Percentiles rank a stretch among this genome's conserved stretches.
These are phyloP conservation scores for Crepidodera aurea DNA, from an alignment of 2,888 invertebrate species.

Conservation along the genomic window DNA sequence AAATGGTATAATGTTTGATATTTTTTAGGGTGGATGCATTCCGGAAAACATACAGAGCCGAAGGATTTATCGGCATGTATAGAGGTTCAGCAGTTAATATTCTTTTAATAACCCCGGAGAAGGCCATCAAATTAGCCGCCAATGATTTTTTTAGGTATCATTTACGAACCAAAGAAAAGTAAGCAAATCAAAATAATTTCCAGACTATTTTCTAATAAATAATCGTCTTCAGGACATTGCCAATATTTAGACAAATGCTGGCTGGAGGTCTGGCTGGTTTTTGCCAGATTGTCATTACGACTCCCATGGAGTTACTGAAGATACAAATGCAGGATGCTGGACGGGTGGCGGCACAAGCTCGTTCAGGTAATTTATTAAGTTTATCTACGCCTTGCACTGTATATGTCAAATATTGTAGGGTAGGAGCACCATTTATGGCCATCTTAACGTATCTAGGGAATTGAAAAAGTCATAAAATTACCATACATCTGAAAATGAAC, in stretches of 20 bases:
- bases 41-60: constrained; percentile 88
- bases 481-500: too few species aligned
- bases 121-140: constrained; percentile 97
- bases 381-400: too few species aligned
- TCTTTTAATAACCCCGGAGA: constrained; percentile 96
- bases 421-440: too few species aligned
- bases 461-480: too few species aligned
- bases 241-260: constrained; percentile 82
- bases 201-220: not conserved
- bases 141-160: constrained; percentile 96
- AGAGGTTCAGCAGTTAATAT: constrained; percentile 97
- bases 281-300: constrained; percentile 96
- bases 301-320: constrained; percentile 98
- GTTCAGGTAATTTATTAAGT: constrained; percentile 61
- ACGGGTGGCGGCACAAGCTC: constrained; percentile 79
- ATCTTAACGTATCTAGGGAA: too few species aligned
- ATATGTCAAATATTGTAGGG: too few species aligned
- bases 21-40: constrained; percentile 90
- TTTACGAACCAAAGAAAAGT: constrained; percentile 81
- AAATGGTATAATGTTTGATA: too few species aligned
- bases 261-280: constrained; percentile 96
- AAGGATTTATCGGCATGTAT: constrained; percentile 99
- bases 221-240: constrained; percentile 43
- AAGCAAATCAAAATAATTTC: constrained; percentile 49
- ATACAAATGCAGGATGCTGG: constrained; percentile 99